Base-by-base conservation (phyloP, 2,797 vertebrate genomes). In the Moxostoma hubbsi region DNA sequence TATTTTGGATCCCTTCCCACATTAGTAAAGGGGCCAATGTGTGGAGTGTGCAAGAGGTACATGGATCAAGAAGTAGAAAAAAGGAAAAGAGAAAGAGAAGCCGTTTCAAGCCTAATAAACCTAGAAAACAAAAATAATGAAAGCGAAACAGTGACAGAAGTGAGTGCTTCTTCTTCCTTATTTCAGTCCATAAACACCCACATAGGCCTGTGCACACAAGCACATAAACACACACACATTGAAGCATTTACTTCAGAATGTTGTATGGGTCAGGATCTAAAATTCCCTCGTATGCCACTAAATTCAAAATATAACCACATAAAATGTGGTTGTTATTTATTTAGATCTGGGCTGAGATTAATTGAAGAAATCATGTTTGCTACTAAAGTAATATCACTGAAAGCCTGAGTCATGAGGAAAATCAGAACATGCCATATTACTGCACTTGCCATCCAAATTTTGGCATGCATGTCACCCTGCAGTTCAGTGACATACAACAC, bases 321-420 rank as follows among this genome's bases (percentile, higher is more conserved):
- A 51, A 62, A 54, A 51, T 9, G 49, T 57, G 55, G 18, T 45
- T 49, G 9, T 15, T n/a, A 45, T 24, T 58, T 76, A 80, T 61
- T 82, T 80, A 70, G 63, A 66, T 50, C 43, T 13, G 5, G 7
- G 13, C 57, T 13, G 16, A 65, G 45, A 18, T 16, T 67, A 78
- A 66, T 64, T 81, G 65, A 67, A 66, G 61, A 79, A 65, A 79
- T 79, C 45, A 15, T 58, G 13, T 49, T 79, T 8, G 49, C 51
- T 6, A 10, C 46, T 69, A 45, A 76, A 55, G 62, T 82, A 73
- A 63, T 77, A 59, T 58, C 43, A 45, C 58, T 66, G 58, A 79
- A 81, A 81, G 72, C 63, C 63, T 81, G 36, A 71, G 66, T 70
- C 76, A 11, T 5, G 18, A 45, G 6, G 55, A 46, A 77, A 15